Conservation (phyloP, 2,888 invertebrate species). For the Thymelicus lineola region DNA sequence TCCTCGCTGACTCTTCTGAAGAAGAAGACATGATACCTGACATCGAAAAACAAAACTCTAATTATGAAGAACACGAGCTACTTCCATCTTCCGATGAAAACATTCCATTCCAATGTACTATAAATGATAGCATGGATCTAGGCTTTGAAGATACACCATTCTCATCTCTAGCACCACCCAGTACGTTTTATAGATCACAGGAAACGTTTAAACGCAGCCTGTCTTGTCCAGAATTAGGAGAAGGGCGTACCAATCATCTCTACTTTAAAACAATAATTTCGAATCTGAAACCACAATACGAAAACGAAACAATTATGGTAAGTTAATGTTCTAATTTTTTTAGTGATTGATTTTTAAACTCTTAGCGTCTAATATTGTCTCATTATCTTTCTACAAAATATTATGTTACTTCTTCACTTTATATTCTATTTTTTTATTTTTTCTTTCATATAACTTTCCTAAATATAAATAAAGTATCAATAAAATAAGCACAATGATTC, state of each 20-base stretch:
- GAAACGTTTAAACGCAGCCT: neutral
- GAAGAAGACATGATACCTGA: constrained; percentile 14
- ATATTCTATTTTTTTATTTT: neutral
- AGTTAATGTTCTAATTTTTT: neutral
- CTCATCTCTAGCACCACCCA: neutral
- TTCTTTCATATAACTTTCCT: neutral
- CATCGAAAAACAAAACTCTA: neutral
- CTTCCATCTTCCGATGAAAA: constrained; percentile 28
- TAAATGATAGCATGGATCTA: neutral
- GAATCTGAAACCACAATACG: constrained; percentile 4
- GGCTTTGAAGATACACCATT: neutral
- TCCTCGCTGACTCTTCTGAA: constrained; percentile 24
- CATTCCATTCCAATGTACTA: neutral
- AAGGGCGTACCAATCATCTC: neutral
- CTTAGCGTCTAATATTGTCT: too few species aligned
- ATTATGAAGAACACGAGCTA: constrained; percentile 12
- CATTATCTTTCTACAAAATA: too few species aligned
- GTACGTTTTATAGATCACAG: neutral
- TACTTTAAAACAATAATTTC: constrained; percentile 1
- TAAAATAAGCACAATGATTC: too few species aligned
- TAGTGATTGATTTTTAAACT: neutral
- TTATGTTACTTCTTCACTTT: neutral
- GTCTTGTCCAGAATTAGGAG: constrained; percentile 6
- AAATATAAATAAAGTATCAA: too few species aligned
- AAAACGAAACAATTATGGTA: neutral